Percentiles rank a stretch among this genome's conserved stretches.
Conservation (phyloP, 2,113 vertebrate species). For the Rissa tridactyla region DNA sequence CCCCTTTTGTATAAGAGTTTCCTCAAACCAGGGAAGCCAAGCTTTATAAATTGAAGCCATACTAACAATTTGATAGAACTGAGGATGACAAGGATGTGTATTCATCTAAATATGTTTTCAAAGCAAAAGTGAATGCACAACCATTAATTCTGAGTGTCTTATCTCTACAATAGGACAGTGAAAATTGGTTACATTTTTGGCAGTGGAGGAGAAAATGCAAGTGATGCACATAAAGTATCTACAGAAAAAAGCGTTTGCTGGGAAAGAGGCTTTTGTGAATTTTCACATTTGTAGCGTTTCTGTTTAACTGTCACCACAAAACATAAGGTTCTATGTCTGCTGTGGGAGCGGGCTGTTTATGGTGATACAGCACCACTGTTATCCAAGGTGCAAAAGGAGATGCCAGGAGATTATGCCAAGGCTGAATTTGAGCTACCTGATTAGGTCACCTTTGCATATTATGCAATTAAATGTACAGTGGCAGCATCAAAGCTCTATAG, state of each 20-base stretch:
- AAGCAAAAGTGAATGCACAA: not conserved
- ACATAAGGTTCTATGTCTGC: not conserved
- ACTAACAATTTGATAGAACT: not conserved
- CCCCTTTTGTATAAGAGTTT: not conserved
- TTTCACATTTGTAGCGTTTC: not conserved
- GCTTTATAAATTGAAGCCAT: not conserved
- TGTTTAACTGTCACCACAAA: not conserved
- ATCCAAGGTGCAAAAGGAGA: not conserved
- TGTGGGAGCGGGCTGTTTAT: not conserved
- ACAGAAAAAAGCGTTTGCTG: not conserved
- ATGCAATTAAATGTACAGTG: not conserved
- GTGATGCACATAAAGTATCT: not conserved
- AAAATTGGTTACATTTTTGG: not conserved
- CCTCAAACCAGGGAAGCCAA: not conserved
- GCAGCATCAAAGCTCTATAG: not conserved
- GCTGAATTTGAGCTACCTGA: not conserved
- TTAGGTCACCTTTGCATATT: not conserved
- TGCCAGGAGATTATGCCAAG: not conserved
- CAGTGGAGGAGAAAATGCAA: not conserved
- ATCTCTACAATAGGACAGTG: not conserved
- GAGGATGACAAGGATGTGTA: not conserved
- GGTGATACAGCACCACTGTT: not conserved
- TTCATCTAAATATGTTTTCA: not conserved
- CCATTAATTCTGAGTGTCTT: not conserved
- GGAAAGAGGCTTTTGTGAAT: not conserved